Conservation (phyloP, 2,113 vertebrate genomes). For the Oreochromis niloticus region DNA sequence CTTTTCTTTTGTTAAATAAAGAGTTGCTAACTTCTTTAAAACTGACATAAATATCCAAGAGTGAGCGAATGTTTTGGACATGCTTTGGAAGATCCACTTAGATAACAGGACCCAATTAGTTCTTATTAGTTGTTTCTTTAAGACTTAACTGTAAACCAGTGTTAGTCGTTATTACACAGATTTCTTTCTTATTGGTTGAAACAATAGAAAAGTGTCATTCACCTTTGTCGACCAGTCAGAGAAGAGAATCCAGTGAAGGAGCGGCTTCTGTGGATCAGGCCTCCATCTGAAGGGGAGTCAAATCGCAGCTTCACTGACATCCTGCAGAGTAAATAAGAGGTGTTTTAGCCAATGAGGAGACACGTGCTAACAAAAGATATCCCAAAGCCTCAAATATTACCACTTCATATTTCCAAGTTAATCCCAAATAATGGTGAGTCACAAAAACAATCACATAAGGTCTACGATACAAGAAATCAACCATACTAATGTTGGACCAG, state of each 20-base stretch:
- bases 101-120: neutral
- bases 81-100: neutral
- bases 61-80: neutral
- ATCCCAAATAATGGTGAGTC: neutral
- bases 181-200: neutral
- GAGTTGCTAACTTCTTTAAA: neutral
- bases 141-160: neutral
- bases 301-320: conserved; percentile 79
- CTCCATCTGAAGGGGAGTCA: conserved; percentile 58
- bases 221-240: conserved; percentile 60
- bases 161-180: neutral
- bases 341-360: neutral
- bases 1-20: neutral
- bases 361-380: neutral
- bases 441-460: neutral
- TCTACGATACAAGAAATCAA: neutral
- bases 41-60: neutral
- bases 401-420: neutral
- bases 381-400: neutral
- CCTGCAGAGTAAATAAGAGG: neutral
- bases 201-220: neutral
- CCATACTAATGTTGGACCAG: neutral
- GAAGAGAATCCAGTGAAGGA: conserved; percentile 73
- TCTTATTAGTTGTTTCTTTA: neutral
- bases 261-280: conserved; percentile 62